Percentiles rank a stretch among this genome's conserved stretches.
phyloP scores from a whole-genome alignment of 1,140 invertebrate species.

The Ceratitis capitata region DNA sequence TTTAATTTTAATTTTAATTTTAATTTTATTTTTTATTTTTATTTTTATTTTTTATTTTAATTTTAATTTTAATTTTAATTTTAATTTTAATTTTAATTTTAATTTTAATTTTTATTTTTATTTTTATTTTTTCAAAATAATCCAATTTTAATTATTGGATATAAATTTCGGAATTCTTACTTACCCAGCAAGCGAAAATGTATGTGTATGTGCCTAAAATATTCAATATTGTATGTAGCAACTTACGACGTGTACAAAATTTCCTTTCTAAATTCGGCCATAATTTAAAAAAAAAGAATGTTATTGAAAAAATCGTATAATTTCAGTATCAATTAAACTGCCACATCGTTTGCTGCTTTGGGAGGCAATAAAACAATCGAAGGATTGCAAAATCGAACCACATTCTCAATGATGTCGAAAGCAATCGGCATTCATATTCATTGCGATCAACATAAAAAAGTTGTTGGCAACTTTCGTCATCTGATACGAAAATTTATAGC shows the following conservation, averaged over 20 bases:
- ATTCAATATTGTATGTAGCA: no score
- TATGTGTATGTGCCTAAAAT: no score
- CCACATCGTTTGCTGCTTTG: neutral
- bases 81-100: no score
- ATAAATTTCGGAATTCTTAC: no score
- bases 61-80: no score
- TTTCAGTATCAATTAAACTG: neutral
- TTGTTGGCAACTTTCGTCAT: neutral
- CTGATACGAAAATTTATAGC: neutral
- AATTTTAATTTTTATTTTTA: no score
- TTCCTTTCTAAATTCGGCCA: neutral
- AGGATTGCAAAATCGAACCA: neutral
- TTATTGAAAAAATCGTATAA: neutral
- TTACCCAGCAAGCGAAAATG: no score
- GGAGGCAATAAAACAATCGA: neutral
- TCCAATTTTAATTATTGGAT: no score
- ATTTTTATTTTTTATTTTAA: no score
- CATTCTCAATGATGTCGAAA: neutral
- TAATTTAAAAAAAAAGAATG: neutral
- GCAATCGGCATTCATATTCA: neutral
- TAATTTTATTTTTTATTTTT: no score
- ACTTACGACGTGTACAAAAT: neutral
- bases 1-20: no score
- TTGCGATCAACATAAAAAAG: neutral
- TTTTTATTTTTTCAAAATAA: no score